phyloP scores from a whole-genome alignment of 2,888 invertebrate species.

The Chrysodeixis includens region DNA sequence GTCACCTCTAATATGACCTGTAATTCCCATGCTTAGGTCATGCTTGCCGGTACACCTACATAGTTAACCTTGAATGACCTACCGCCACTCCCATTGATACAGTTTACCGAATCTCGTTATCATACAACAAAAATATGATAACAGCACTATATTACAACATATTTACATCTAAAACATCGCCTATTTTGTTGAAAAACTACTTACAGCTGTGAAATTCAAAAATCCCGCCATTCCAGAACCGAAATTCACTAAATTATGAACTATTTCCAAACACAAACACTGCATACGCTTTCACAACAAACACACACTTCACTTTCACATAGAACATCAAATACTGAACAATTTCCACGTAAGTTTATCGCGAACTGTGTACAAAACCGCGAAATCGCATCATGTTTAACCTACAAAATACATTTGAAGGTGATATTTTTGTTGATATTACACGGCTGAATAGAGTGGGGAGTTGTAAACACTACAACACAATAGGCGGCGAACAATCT shows the following conservation, averaged over 20 bases:
- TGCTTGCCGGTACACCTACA: conserved; percentile 79
- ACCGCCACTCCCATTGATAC: conserved; percentile 58
- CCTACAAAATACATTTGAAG: conserved; percentile 89
- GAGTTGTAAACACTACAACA: conserved; percentile 56
- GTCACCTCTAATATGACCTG: conserved; percentile 84
- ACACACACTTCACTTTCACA: conserved; percentile 62
- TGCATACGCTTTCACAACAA: conserved; percentile 57
- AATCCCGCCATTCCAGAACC: conserved; percentile 72
- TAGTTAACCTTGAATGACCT: conserved; percentile 88
- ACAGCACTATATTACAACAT: conserved; percentile 13
- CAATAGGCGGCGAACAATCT: conserved; percentile 54
- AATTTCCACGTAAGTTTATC: conserved; percentile 70
- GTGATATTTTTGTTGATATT: conserved; percentile 89
- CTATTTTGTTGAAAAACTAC: conserved; percentile 47
- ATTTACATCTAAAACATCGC: conserved; percentile 6
- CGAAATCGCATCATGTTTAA: conserved; percentile 86
- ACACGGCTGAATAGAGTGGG: conserved; percentile 67
- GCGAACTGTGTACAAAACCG: conserved; percentile 82
- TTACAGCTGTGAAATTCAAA: conserved; percentile 70
- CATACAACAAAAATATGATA: conserved; percentile 22
- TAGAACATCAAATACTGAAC: conserved; percentile 61
- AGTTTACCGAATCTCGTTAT: conserved; percentile 23
- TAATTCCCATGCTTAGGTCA: conserved; percentile 74
- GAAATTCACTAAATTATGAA: conserved; percentile 48
- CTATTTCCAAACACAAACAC: conserved; percentile 53